A percentile compares a stretch with the other conserved stretches of the same genome.
phyloP scores from a whole-genome alignment of 2,797 vertebrate genomes.

The Anniella stebbinsi region DNA sequence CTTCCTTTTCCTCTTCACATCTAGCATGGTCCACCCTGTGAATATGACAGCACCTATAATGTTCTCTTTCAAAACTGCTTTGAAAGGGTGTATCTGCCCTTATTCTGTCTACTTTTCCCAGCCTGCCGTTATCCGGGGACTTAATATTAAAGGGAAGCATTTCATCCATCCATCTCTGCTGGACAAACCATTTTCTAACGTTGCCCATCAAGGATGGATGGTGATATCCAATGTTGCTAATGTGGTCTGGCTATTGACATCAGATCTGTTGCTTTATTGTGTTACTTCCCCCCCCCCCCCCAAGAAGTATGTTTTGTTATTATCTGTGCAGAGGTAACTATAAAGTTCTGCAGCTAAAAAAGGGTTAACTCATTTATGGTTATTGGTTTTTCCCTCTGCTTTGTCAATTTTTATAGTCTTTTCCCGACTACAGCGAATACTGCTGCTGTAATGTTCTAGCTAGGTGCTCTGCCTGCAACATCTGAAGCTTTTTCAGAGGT shows the following conservation, averaged over 20 bases:
- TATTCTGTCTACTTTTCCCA: not conserved
- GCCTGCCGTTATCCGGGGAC: not conserved
- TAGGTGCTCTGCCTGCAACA: not conserved
- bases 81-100: not conserved
- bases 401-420: not conserved
- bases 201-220: not conserved
- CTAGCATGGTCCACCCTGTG: not conserved
- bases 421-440: not conserved
- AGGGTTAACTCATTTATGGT: too few species aligned
- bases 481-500: not conserved
- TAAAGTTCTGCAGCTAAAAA: not conserved
- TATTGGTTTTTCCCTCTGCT: not conserved
- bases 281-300: not conserved
- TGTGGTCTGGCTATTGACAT: too few species aligned
- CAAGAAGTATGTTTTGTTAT: not conserved
- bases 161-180: too few species aligned
- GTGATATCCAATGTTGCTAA: not conserved
- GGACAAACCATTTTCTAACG: not conserved
- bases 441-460: too few species aligned
- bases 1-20: not conserved
- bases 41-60: not conserved
- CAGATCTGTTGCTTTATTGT: not conserved
- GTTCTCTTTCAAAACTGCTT: not conserved
- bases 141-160: not conserved
- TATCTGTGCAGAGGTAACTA: not conserved